Conservation (phyloP, 2,113 vertebrate species). For the Gallinago undulata region DNA sequence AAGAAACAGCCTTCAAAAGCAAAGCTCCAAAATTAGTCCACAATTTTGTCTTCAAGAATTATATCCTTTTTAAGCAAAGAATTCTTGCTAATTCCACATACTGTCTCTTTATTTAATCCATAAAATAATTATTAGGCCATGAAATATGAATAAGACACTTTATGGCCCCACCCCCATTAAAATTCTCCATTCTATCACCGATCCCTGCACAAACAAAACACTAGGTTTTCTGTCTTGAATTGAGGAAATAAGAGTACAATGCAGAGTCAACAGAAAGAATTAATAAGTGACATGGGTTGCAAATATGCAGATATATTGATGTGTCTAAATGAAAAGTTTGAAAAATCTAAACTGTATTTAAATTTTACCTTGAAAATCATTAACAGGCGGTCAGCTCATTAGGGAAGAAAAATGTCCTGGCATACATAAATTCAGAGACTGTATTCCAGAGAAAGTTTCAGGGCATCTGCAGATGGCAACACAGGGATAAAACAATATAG, state of each 20-base stretch:
- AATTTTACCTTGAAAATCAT: background rate
- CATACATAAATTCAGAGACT: background rate
- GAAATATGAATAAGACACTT: background rate
- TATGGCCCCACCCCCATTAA: background rate
- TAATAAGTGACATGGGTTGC: background rate
- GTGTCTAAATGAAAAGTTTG: background rate
- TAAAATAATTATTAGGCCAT: background rate
- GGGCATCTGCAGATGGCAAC: background rate
- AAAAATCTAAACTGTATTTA: background rate
- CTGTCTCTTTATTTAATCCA: background rate
- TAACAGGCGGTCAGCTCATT: background rate
- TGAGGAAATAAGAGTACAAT: background rate
- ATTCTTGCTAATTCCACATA: background rate
- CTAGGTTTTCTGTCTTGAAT: background rate
- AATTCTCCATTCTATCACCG: background rate
- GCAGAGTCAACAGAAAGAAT: background rate
- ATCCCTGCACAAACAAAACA: background rate
- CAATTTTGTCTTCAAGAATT: background rate
- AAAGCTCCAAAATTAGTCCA: background rate
- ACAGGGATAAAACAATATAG: background rate
- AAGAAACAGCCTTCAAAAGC: slow-evolving; percentile 6
- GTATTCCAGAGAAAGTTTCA: background rate
- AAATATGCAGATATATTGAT: background rate
- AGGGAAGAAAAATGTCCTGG: background rate
- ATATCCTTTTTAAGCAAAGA: background rate